Evolutionary conservation across 2,113 vertebrate genomes (phyloP).

Genomic region (Gymnobelideus leadbeateri): DNA sequence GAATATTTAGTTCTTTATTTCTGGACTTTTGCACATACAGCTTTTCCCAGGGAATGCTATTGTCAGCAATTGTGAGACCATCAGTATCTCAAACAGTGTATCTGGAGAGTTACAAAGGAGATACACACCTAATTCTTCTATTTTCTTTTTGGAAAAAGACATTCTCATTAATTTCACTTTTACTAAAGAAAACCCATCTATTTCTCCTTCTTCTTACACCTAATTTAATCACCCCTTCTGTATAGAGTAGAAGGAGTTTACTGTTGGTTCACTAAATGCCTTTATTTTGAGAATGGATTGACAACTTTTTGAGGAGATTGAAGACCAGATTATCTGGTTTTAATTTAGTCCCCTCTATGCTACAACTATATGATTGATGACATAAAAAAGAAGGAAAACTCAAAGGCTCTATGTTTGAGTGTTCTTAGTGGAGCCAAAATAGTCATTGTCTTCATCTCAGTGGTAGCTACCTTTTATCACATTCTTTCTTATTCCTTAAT

Average conservation of each 20-base stretch:
- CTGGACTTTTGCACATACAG: slow-evolving; percentile 8
- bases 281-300: not conserved
- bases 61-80: slow-evolving; percentile 49
- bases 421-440: not conserved
- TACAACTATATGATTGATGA: not conserved
- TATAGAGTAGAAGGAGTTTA: not conserved
- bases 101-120: not conserved
- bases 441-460: slow-evolving; percentile 9
- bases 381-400: not conserved
- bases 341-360: not conserved
- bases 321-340: no score
- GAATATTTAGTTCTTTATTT: slow-evolving; percentile 16
- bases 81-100: slow-evolving; percentile 23
- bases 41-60: slow-evolving; percentile 11
- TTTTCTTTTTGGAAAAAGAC: not conserved
- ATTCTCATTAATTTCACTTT: slow-evolving; percentile 30
- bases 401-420: not conserved
- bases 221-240: not conserved
- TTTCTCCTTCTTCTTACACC: not conserved
- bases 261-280: not conserved
- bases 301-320: not conserved
- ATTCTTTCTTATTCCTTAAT: not conserved
- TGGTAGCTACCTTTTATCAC: not conserved
- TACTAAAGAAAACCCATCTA: not conserved
- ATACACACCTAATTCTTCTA: slow-evolving; percentile 17